phyloP scores from a whole-genome alignment of 2,113 vertebrate species.

The Isichthys henryi region DNA sequence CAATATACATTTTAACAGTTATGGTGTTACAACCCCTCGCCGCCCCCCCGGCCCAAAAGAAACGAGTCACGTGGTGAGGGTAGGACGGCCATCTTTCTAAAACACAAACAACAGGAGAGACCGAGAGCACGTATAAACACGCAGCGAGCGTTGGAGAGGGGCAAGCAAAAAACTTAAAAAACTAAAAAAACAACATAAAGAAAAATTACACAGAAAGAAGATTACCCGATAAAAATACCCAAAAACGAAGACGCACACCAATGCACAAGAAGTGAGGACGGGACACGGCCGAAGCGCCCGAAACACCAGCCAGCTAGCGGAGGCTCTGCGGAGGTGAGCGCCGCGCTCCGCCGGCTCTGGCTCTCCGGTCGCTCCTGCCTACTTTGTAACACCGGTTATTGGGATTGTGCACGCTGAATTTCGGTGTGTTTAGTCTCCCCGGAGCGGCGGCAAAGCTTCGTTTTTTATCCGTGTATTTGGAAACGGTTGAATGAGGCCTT shows the following conservation, averaged over 20 bases:
- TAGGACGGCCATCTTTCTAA: constrained; percentile 82
- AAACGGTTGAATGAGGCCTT: constrained; percentile 23
- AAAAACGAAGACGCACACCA: constrained; percentile 50
- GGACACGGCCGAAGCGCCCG: constrained; percentile 36
- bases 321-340: constrained; percentile 63
- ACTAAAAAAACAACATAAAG: constrained; percentile 19
- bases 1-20: neutral
- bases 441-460: neutral
- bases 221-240: constrained; percentile 56
- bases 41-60: neutral
- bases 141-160: constrained; percentile 61
- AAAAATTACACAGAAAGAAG: constrained; percentile 13
- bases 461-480: constrained; percentile 13
- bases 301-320: constrained; percentile 29
- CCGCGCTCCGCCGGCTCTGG: constrained; percentile 36
- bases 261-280: constrained; percentile 49
- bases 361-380: neutral
- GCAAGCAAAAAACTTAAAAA: constrained; percentile 42
- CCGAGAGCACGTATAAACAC: constrained; percentile 63
- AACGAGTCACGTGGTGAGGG: constrained; percentile 66
- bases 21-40: neutral
- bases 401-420: neutral
- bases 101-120: constrained; percentile 81
- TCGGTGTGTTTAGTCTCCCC: neutral
- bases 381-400: constrained; percentile 29